Conservation (phyloP, 2,888 invertebrate genomes). For the Eledona agricola region DNA sequence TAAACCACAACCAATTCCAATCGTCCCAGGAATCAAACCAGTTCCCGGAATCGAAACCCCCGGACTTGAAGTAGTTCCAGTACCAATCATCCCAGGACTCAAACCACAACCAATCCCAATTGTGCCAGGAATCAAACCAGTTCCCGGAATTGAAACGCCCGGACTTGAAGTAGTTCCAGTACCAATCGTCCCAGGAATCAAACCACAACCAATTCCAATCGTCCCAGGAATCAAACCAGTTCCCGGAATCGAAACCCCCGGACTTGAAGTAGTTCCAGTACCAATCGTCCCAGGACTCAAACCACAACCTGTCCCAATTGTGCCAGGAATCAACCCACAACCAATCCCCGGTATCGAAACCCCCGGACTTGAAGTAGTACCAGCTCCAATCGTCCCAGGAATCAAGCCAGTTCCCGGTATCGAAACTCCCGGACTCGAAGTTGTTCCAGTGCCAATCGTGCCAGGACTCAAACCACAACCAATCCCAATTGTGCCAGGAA, state of each 20-base stretch:
- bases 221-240: constrained; percentile 8
- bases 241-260: too few species aligned
- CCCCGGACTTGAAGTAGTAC: too few species aligned
- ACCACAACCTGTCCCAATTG: constrained; percentile 1
- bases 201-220: constrained; percentile 11
- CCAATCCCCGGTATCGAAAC: too few species aligned
- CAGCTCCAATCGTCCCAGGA: constrained; percentile 11
- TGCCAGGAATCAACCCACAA: constrained; percentile 2
- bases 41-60: too few species aligned
- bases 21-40: constrained; percentile 1
- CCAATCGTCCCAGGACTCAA: constrained; percentile 16
- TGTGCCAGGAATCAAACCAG: constrained; percentile 8
- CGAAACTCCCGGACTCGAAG: too few species aligned
- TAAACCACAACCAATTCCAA: constrained; percentile 9
- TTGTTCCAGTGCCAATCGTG: too few species aligned
- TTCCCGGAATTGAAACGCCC: too few species aligned
- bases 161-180: constrained; percentile 1
- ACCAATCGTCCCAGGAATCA: constrained; percentile 7
- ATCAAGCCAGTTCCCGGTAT: constrained; percentile 12
- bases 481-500: constrained; percentile 8
- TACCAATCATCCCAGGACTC: constrained; percentile 10
- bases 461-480: constrained; percentile 12
- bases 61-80: neutral
- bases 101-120: constrained; percentile 13
- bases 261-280: too few species aligned